These are phyloP conservation scores for Rynchops niger DNA, from an alignment of 2,113 vertebrate species.

Conservation along the genomic window DNA sequence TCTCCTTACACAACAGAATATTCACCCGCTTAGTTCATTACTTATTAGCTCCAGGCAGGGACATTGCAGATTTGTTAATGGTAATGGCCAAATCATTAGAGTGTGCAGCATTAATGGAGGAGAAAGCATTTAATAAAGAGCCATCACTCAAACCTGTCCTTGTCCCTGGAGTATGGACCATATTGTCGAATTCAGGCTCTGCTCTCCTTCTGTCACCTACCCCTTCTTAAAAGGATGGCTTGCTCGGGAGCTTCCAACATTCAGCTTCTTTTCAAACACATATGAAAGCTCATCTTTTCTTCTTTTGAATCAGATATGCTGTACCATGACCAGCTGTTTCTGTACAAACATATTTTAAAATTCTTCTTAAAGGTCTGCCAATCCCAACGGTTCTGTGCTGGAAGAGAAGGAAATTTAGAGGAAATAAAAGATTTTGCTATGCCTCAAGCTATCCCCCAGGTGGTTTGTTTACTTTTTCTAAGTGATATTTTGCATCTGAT, in stretches of 20 bases:
- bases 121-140: slow-evolving; percentile 70
- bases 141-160: slow-evolving; percentile 18
- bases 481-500: not conserved
- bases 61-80: slow-evolving; percentile 66
- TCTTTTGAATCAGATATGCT: not conserved
- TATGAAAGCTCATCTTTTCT: not conserved
- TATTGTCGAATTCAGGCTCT: slow-evolving; percentile 5
- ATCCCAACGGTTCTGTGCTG: not conserved
- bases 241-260: not conserved
- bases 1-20: slow-evolving; percentile 66
- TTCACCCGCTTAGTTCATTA: slow-evolving; percentile 71
- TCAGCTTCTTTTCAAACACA: not conserved
- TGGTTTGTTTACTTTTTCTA: not conserved
- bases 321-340: not conserved
- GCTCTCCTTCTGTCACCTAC: not conserved
- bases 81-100: slow-evolving; percentile 63
- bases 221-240: slow-evolving; percentile 1
- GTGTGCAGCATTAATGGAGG: slow-evolving; percentile 58
- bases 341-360: not conserved
- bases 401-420: not conserved
- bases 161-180: not conserved
- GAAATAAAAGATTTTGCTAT: not conserved
- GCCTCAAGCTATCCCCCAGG: not conserved
- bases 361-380: not conserved
- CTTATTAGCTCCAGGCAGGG: slow-evolving; percentile 72